These are phyloP conservation scores for Danio jaintianensis DNA, from an alignment of 2,797 vertebrate species.

Conservation along the genomic window DNA sequence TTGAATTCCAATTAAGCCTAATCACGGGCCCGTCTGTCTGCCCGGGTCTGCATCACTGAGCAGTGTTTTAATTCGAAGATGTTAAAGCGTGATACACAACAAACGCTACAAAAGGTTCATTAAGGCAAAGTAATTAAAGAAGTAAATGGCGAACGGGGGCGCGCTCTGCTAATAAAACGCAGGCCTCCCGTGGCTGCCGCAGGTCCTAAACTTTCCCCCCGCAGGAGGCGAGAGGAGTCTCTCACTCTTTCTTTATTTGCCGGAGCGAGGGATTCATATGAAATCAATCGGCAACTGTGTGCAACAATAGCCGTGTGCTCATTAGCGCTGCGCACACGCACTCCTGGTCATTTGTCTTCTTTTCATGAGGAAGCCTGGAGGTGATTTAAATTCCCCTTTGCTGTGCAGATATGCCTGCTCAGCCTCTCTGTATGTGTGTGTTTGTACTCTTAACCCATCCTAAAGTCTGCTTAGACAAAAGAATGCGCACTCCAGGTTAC, in stretches of 20 bases:
- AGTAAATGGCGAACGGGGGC: conserved; percentile 59
- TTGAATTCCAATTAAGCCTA: conserved; percentile 63
- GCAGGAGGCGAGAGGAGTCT: conserved; percentile 60
- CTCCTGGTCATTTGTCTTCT: conserved; percentile 77
- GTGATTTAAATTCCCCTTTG: conserved; percentile 72
- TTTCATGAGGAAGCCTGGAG: conserved; percentile 71
- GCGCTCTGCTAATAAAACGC: conserved; percentile 62
- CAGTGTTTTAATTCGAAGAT: conserved; percentile 69
- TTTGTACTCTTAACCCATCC: conserved; percentile 7
- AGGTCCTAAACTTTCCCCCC: conserved; percentile 66
- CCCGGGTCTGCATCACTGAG: conserved; percentile 59
- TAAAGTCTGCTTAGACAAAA: background rate
- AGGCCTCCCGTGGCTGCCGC: conserved; percentile 62
- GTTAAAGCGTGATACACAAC: conserved; percentile 61
- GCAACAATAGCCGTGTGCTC: conserved; percentile 73
- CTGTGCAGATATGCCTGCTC: conserved; percentile 72
- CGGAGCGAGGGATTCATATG: conserved; percentile 66
- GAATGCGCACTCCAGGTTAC: conserved; percentile 14
- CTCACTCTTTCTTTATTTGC: conserved; percentile 53
- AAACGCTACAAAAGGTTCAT: conserved; percentile 70
- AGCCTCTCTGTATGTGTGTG: conserved; percentile 55
- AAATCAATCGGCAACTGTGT: conserved; percentile 74
- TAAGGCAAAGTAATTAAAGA: conserved; percentile 72
- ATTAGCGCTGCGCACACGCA: conserved; percentile 68
- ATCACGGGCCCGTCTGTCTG: conserved; percentile 37